Evolutionary conservation across 2,113 vertebrate genomes (phyloP).

Genomic region (Hemibagrus wyckioides): DNA sequence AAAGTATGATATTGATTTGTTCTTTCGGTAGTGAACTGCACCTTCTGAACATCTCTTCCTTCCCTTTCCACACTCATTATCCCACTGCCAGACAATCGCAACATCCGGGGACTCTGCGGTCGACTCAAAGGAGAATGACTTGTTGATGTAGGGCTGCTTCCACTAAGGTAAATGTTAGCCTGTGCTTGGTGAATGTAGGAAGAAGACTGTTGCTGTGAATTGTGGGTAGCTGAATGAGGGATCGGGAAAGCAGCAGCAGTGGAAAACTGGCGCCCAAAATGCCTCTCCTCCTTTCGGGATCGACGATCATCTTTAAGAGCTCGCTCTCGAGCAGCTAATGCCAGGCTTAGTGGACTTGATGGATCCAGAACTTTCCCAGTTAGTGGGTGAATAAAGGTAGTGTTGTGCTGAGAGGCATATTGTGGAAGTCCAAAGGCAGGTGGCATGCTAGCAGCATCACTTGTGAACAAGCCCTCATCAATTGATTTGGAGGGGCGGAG

Average conservation of each 20-base stretch:
- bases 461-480: slow-evolving; percentile 89
- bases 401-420: slow-evolving; percentile 73
- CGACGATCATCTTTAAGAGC: slow-evolving; percentile 84
- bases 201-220: slow-evolving; percentile 65
- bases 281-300: slow-evolving; percentile 74
- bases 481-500: slow-evolving; percentile 89
- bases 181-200: slow-evolving; percentile 66
- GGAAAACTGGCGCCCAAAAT: slow-evolving; percentile 74
- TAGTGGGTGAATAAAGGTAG: slow-evolving; percentile 88
- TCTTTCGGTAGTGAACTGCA: slow-evolving; percentile 77
- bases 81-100: slow-evolving; percentile 65
- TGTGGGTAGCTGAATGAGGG: slow-evolving; percentile 64
- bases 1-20: slow-evolving; percentile 60
- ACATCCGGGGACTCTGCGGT: slow-evolving; percentile 74
- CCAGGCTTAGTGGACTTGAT: slow-evolving; percentile 84
- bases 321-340: slow-evolving; percentile 84
- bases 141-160: slow-evolving; percentile 65
- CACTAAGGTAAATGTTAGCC: slow-evolving; percentile 69
- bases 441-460: slow-evolving; percentile 81
- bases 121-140: slow-evolving; percentile 67
- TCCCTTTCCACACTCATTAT: slow-evolving; percentile 58
- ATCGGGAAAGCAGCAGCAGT: slow-evolving; percentile 71
- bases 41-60: slow-evolving; percentile 71
- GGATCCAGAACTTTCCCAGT: slow-evolving; percentile 89
- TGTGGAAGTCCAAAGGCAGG: slow-evolving; percentile 77